A percentile compares a stretch with the other conserved stretches of the same genome.
Conservation (phyloP, 1,140 invertebrate species). For the Leptinotarsa undecemlineata region DNA sequence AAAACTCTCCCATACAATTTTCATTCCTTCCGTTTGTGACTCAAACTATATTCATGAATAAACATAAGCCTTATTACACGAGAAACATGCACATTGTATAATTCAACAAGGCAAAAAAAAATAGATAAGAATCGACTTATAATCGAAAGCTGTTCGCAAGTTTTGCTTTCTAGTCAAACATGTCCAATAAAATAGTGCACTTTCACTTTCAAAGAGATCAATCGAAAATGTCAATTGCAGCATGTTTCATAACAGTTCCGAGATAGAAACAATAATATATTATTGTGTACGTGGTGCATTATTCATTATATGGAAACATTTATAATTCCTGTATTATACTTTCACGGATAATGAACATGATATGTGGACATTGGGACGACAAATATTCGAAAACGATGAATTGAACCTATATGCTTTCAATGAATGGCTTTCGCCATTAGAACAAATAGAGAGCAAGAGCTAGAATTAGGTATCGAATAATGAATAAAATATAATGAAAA, state of each 20-base stretch:
- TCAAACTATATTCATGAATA: constrained; percentile 2
- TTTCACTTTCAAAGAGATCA: constrained; percentile 37
- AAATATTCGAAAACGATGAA: no score
- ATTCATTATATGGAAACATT: not conserved
- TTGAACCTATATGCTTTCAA: no score
- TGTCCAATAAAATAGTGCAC: constrained; percentile 35
- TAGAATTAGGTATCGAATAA: no score
- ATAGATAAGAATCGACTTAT: constrained; percentile 9
- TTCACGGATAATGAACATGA: not conserved
- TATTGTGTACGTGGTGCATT: not conserved
- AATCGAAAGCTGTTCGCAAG: constrained; percentile 16
- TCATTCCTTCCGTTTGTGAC: not conserved
- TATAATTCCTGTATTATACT: not conserved
- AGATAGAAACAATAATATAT: constrained; percentile 16
- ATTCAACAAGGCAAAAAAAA: not conserved
- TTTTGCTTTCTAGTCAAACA: constrained; percentile 32
- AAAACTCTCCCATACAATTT: not conserved
- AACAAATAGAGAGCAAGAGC: no score
- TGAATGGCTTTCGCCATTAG: no score
- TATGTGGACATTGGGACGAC: not conserved
- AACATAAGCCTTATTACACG: constrained; percentile 8
- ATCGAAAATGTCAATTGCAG: constrained; percentile 33
- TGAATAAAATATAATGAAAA: no score
- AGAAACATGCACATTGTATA: constrained; percentile 8
- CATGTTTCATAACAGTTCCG: constrained; percentile 27